Percentiles rank a stretch among this genome's conserved stretches.
Evolutionary conservation across 2,797 vertebrate species (phyloP).

Genomic region (Oceanodroma leucorhoa): DNA sequence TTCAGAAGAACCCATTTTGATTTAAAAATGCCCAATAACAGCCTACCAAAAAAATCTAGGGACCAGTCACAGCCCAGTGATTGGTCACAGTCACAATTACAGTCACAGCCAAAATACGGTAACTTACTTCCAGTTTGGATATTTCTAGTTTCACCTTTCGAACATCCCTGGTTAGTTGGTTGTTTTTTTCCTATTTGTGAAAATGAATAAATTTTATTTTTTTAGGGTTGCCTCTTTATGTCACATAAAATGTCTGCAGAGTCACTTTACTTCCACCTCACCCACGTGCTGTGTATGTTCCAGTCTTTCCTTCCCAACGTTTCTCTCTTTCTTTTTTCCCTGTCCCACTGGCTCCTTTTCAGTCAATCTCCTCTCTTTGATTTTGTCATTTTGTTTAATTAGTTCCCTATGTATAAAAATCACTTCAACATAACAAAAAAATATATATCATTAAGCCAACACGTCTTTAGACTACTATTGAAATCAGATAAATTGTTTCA

Average conservation of each 20-base stretch:
- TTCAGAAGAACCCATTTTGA: background rate
- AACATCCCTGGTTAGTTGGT: fast-evolving
- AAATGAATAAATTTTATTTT: background rate
- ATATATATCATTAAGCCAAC: background rate
- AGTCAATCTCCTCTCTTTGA: background rate
- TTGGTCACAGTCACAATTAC: background rate
- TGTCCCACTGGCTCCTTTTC: background rate
- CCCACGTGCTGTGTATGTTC: background rate
- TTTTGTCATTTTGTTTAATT: background rate
- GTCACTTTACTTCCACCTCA: background rate
- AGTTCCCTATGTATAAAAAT: background rate
- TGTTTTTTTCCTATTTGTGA: background rate
- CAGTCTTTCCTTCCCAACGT: background rate
- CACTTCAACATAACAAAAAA: background rate
- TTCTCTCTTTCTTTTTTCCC: background rate
- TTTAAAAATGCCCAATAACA: background rate
- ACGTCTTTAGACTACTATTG: background rate
- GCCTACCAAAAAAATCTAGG: background rate
- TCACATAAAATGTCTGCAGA: background rate
- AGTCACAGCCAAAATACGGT: background rate
- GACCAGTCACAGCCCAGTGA: background rate
- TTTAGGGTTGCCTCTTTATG: background rate
- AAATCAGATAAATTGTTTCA: background rate
- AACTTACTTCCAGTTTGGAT: background rate
- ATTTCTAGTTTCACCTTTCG: background rate